A percentile compares a stretch with the other conserved stretches of the same genome.
Evolutionary conservation across 1,140 invertebrate species (phyloP).

Genomic region (Drosophila subpulchrella): DNA sequence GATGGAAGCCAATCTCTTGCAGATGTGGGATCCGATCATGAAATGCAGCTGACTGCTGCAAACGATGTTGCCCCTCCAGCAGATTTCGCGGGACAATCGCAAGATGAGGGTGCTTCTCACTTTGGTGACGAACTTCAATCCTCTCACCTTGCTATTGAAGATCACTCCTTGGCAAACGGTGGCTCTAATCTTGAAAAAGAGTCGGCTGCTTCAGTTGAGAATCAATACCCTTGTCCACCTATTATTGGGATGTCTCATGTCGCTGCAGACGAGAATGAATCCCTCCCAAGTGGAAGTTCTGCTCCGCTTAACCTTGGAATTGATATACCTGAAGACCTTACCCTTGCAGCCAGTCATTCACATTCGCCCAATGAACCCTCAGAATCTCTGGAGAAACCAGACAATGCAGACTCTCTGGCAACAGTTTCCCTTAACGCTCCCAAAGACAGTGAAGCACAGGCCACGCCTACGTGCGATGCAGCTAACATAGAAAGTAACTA

Average conservation of each 20-base stretch:
- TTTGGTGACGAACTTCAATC: neutral
- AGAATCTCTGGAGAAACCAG: neutral
- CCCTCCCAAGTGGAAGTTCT: conserved; percentile 7
- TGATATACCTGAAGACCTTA: neutral
- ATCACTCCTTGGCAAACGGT: neutral
- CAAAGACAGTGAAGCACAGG: conserved; percentile 54
- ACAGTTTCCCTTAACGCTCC: conserved; percentile 33
- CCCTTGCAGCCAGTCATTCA: neutral
- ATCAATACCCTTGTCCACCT: neutral
- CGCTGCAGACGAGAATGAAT: too few relatives aligned
- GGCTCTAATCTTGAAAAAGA: neutral
- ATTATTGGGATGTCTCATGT: too few relatives aligned
- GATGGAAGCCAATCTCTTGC: neutral
- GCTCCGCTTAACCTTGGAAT: neutral
- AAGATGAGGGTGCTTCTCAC: neutral
- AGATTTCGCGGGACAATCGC: neutral
- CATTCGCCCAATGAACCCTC: neutral
- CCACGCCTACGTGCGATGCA: conserved; percentile 29
- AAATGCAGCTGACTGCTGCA: neutral
- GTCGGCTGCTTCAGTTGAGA: neutral
- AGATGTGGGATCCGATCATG: too few relatives aligned
- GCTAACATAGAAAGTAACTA: neutral
- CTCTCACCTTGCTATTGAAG: neutral
- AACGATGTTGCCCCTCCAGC: neutral
- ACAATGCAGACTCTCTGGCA: neutral